These are phyloP conservation scores for Urechis unicinctus DNA, from an alignment of 2,888 invertebrate species.

Conservation along the genomic window DNA sequence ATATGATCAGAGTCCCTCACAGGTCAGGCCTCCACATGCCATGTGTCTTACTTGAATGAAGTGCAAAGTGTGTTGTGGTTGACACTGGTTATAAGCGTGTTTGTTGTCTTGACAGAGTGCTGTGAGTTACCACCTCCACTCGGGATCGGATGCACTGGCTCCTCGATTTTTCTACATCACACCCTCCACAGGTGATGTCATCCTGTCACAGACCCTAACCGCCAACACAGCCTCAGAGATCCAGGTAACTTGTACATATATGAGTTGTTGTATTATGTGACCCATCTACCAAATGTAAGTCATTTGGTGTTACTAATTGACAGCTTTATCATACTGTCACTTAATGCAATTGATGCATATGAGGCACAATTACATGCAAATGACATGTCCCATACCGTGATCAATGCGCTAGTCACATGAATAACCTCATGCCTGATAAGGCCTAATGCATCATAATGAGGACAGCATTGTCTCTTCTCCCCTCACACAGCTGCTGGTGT, in stretches of 20 bases:
- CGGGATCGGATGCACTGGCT: slow-evolving; percentile 2
- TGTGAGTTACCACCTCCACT: slow-evolving; percentile 2
- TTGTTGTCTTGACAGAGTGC: slow-evolving; percentile 1
- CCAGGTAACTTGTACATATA: slow-evolving; percentile 8
- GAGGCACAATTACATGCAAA: too few relatives aligned
- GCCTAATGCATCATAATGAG: too few relatives aligned
- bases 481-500: slow-evolving; percentile 13
- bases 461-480: too few relatives aligned
- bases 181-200: slow-evolving; percentile 31
- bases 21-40: too few relatives aligned
- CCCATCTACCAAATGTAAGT: background rate
- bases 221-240: slow-evolving; percentile 11
- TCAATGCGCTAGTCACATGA: too few relatives aligned
- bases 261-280: background rate
- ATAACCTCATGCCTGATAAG: too few relatives aligned
- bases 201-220: slow-evolving; percentile 26
- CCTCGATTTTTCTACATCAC: slow-evolving; percentile 30
- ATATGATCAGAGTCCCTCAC: slow-evolving; percentile 25
- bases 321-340: background rate
- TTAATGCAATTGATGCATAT: too few relatives aligned
- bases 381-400: too few relatives aligned
- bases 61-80: too few relatives aligned
- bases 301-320: background rate
- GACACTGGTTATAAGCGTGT: too few relatives aligned
- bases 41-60: too few relatives aligned